Evolutionary conservation across 2,113 vertebrate species (phyloP), one percentile per base, ranked within the genome.

Genomic region (Prietella phreatophila): DNA sequence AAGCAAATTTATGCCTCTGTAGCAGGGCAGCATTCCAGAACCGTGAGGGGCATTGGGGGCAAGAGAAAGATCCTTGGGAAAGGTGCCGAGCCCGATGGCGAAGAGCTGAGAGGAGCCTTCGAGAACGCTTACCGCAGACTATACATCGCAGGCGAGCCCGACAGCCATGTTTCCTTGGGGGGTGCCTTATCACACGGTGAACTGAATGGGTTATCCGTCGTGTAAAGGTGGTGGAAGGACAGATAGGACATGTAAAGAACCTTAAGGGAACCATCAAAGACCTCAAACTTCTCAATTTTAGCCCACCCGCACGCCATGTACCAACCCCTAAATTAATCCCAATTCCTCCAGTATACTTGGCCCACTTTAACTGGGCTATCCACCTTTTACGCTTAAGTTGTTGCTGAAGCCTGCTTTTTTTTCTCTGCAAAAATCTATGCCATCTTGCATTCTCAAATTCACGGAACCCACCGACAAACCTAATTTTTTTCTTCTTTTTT

Each of bases 41-140:
- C 1, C 93, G 91, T 63, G 92, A 94, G 20, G 92, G 92, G 89
- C 95, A 96, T 80, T 82, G 93, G 85, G 89, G 91, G 92, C 95
- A 96, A 13, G 93, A 92, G 92, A 95, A 95, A 8, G 91, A 88
- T 1, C 93, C 93, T 65, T 93, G 93, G 56, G 88, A 92, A 0
- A 95, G 93, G 85, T 96, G 95, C 39, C 82, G 91, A 61, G 93
- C 93, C 55, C 95, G 87, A 92, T 99, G 97, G 17, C 95, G 95
- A 84, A 99, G 95, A 55, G 97, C 94, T 5, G 93, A 95, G 92
- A 96, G 89, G 71, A 98, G 93, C 1, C 95, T 95, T 91, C 96
- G 93, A 89, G 95, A 96, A 89, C 95, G 97, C 71, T 95, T 94
- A 2, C 96, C 96, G 7, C 97, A 99, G 0, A 96, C 96, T 50